Evolutionary conservation across 2,797 vertebrate genomes (phyloP).

Genomic region (Sebastes iracundus): DNA sequence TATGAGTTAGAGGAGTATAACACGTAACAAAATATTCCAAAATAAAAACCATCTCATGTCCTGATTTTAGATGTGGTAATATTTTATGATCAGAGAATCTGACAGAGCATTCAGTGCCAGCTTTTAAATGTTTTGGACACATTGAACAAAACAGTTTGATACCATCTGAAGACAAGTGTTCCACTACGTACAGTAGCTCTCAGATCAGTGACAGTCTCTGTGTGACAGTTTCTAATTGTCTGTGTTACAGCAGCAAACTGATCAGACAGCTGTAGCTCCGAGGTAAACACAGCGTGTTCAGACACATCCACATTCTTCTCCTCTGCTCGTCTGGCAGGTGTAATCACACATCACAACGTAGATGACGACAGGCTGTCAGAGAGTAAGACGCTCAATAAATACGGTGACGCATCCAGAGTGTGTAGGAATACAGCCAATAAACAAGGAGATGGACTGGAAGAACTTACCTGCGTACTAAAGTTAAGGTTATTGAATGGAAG

Average conservation of each 20-base stretch:
- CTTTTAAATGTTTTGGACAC: not conserved
- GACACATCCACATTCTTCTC: conserved; percentile 51
- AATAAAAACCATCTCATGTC: not conserved
- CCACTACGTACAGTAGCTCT: not conserved
- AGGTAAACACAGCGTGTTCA: conserved; percentile 47
- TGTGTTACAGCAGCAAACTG: not conserved
- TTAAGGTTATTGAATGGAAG: no score
- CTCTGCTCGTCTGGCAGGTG: conserved; percentile 39
- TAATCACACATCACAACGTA: not conserved
- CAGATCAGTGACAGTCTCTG: not conserved
- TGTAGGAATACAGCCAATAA: not conserved
- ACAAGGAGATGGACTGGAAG: not conserved
- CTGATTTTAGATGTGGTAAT: not conserved
- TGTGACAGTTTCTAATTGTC: not conserved
- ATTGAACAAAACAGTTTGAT: not conserved
- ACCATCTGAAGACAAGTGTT: not conserved
- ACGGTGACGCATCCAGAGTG: not conserved
- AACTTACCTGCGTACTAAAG: no score
- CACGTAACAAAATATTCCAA: not conserved
- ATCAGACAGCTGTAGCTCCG: conserved; percentile 16
- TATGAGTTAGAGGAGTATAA: not conserved
- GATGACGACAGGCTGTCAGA: not conserved
- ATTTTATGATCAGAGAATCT: not conserved
- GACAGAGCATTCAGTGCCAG: not conserved
- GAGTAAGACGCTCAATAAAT: not conserved